Base-by-base conservation (phyloP, 2,797 vertebrate species). In the Danio tinwini region DNA sequence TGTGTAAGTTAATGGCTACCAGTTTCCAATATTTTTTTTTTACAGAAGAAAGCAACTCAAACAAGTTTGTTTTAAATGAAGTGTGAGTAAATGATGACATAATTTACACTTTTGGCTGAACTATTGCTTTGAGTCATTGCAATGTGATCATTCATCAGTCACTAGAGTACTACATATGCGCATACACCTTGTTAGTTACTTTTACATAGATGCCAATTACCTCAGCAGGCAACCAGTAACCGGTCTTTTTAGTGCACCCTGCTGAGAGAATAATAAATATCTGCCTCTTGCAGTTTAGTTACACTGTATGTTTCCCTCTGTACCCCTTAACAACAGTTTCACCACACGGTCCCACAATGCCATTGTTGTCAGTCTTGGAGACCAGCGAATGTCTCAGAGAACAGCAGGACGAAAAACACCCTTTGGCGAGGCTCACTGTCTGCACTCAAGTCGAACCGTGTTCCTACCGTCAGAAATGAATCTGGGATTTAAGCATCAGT, bases 211-310 rank as follows among this genome's bases (percentile, higher is more conserved):
- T 83, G 82, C 83, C 82, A 83, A 84, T 86, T 84, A 83, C 81
- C 72, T 70, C 81, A 21, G 67, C 83, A 69, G 71, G 73, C 75
- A 82, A 82, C 76, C 72, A 76, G 73, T 84, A 50, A 76, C 56
- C 75, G 58, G 74, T 74, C 78, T 83, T 56, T 88, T 81, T 64
- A 55, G 73, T 16, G 63, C 72, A 81, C 63, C 79, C 83, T 75
- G 53, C 83, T 82, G 81, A 82, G 76, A 56, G 62, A 86, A 83
- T 82, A 83, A 90, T 81, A 85, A 78, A 82, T 81, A 82, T 83
- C 40, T 71, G 19, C 21, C 74, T 82, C 50, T 56, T 58, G 69
- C 58, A 6, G 40, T 86, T 88, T 87, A 65, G 39, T 76, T 55
- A n/a, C 47, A 13, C 44, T 82, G 44, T 74, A 61, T 81, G 81